Conservation (phyloP, 1,140 invertebrate genomes). For the Magallana gigas region DNA sequence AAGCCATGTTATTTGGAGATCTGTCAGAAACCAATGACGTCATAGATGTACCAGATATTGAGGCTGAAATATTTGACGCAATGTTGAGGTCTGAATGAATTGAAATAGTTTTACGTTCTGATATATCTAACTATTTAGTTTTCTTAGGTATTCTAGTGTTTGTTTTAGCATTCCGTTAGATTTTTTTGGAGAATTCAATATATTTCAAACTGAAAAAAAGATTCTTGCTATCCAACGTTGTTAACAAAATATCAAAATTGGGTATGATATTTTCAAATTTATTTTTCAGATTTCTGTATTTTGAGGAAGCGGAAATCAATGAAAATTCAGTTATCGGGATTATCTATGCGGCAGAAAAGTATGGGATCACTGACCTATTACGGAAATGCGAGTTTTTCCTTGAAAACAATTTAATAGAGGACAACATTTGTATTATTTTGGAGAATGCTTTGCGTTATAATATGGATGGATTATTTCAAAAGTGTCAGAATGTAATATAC, state of each 20-base stretch:
- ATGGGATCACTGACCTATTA: conserved; percentile 87
- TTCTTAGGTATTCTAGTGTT: too few species aligned
- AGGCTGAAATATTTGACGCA: conserved; percentile 21
- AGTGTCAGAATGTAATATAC: conserved; percentile 42
- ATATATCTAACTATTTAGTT: too few species aligned
- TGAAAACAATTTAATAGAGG: conserved; percentile 85
- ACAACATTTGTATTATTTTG: conserved; percentile 84
- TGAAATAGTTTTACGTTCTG: too few species aligned
- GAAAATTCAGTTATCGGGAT: conserved; percentile 90
- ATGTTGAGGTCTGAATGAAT: too few species aligned
- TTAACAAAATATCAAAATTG: too few species aligned
- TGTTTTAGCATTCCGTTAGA: too few species aligned
- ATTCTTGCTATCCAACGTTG: too few species aligned
- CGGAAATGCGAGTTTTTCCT: conserved; percentile 89
- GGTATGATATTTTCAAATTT: conserved; percentile 27
- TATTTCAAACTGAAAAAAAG: too few species aligned
- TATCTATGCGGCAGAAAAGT: conserved; percentile 90
- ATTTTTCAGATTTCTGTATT: conserved; percentile 57
- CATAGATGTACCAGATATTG: conserved; percentile 51
- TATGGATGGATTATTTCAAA: conserved; percentile 40
- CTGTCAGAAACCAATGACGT: conserved; percentile 76
- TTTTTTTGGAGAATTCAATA: too few species aligned
- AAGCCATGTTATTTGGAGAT: conserved; percentile 90
- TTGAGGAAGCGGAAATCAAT: conserved; percentile 79
- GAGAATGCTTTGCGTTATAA: conserved; percentile 48